Base-by-base conservation (phyloP, 2,797 vertebrate genomes). In the Megaceryle alcyon region DNA sequence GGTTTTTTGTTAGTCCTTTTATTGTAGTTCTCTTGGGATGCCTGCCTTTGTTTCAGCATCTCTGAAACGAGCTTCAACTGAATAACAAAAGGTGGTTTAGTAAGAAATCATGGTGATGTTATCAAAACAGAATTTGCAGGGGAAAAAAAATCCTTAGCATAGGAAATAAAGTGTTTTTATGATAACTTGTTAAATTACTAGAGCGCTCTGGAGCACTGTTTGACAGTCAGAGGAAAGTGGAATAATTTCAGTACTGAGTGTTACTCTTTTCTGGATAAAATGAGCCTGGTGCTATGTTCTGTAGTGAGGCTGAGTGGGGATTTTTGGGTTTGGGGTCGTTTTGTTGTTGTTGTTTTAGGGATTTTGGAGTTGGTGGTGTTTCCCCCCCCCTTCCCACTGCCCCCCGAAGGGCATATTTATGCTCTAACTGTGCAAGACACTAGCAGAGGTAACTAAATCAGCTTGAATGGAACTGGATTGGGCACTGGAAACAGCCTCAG, bases 11-110 rank as follows among this genome's bases (percentile, higher is more conserved):
- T 33, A 23, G 6, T 49, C 9, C 12, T 68, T 59, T 64, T 31
- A 6, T 29, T 53, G 31, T 63, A 28, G 51, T 29, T 64, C 25
- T 80, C 35, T 60, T 56, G 71, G 25, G 35, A 10, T 39, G 15
- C 5, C 9, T 73, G 28, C 21, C 46, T 89, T 66, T 56, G 7
- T 80, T 87, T 86, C n/a, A 51, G 12, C 2, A 4, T 60, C 31
- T 7, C 22, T 64, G 49, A 25, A 28, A 25, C 5, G 8, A 59
- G 33, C 14, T 41, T 70, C 53, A 37, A 17, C 2, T 0, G 0
- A 77, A 37, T 75, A 86, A 44, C 37, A 64, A 66, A 76, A 64
- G 21, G 3, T 3, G 5, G 9, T 46, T 63, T 82, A 22, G 8
- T 73, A n/a, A 14, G 9, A 73, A 60, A 35, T 16, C 4, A 25